Evolutionary conservation across 2,888 invertebrate species (phyloP).

Genomic region (Pocota personata): DNA sequence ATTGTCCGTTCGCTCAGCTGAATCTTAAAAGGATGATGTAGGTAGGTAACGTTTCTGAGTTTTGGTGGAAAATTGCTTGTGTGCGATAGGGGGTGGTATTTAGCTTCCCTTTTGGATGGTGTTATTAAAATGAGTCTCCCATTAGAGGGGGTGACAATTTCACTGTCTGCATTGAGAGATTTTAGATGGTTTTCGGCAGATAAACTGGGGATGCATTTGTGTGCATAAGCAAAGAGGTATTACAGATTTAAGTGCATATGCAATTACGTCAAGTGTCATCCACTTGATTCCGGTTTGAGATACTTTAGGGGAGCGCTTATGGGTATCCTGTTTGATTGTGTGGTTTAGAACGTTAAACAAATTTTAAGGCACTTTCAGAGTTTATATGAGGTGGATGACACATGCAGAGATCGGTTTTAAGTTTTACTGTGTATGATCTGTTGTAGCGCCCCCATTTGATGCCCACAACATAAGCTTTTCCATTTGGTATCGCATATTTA

Average conservation of each 20-base stretch:
- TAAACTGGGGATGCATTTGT: neutral
- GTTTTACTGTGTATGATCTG: neutral
- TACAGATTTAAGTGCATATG: conserved; percentile 40
- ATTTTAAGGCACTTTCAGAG: neutral
- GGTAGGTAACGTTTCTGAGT: conserved; percentile 5
- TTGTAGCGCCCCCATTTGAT: neutral
- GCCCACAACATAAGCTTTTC: too few species aligned
- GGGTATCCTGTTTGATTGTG: neutral
- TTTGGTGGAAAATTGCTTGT: neutral
- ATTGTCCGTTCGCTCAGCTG: conserved; percentile 21
- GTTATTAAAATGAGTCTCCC: conserved; percentile 1
- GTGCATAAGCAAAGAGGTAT: conserved; percentile 6
- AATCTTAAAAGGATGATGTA: conserved; percentile 25
- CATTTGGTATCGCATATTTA: too few species aligned
- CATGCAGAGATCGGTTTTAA: neutral
- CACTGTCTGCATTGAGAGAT: neutral
- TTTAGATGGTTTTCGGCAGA: conserved; percentile 1
- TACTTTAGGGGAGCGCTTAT: neutral
- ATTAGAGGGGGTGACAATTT: neutral
- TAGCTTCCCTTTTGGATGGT: neutral
- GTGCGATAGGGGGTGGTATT: neutral
- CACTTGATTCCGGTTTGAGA: neutral
- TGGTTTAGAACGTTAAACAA: neutral
- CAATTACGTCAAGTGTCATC: conserved; percentile 39
- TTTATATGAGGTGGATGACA: neutral